phyloP scores from a whole-genome alignment of 1,140 invertebrate genomes.

The Penaeus vannamei region DNA sequence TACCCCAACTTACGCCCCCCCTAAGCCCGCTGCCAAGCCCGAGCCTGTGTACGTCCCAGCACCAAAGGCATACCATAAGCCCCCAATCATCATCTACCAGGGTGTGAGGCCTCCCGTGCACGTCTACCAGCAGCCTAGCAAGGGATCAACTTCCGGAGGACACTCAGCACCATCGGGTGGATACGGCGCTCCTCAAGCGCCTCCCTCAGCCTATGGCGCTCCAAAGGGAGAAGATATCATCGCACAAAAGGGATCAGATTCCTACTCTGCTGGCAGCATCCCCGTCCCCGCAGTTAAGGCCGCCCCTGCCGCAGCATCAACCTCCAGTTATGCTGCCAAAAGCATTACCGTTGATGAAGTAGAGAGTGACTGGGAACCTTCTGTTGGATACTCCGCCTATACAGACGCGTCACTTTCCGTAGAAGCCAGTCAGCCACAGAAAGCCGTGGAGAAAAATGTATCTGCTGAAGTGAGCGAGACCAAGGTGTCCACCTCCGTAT shows the following conservation, averaged over 20 bases:
- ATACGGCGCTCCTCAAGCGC: conserved; percentile 43
- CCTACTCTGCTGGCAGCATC: conserved; percentile 42
- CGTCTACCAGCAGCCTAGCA: conserved; percentile 70
- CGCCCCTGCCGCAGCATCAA: background rate
- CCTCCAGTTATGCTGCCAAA: background rate
- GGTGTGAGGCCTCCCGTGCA: conserved; percentile 72
- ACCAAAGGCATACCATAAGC: conserved; percentile 71
- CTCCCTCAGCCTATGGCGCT: conserved; percentile 51
- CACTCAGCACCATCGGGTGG: background rate
- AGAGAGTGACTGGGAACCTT: conserved; percentile 44
- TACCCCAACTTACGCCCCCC: conserved; percentile 55
- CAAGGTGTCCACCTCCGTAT: background rate
- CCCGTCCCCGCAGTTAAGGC: background rate
- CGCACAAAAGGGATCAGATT: conserved; percentile 11
- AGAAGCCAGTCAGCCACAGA: background rate
- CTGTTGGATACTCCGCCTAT: conserved; percentile 49
- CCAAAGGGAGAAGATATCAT: conserved; percentile 67
- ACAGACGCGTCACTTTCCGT: conserved; percentile 41
- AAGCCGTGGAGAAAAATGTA: background rate
- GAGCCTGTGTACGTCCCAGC: conserved; percentile 70
- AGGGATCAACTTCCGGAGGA: background rate
- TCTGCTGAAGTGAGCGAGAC: background rate
- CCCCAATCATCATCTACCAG: conserved; percentile 73
- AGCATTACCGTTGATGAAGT: background rate
- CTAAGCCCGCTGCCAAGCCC: conserved; percentile 45